Evolutionary conservation across 1,140 invertebrate genomes (phyloP).

Genomic region (Steinernema feltiae): DNA sequence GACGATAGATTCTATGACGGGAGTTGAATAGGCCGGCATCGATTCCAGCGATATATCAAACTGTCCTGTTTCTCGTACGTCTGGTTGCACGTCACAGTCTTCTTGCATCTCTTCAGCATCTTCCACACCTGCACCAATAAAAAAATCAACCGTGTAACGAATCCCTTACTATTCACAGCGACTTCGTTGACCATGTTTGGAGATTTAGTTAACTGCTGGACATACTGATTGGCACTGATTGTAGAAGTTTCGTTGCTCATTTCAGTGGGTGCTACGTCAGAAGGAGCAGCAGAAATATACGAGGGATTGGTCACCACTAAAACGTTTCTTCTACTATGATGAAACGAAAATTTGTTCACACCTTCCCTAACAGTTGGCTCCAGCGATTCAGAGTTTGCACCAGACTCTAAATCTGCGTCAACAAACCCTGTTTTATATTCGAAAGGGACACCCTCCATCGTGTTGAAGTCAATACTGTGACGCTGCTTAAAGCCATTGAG

Average conservation of each 20-base stretch:
- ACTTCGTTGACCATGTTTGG: too few relatives aligned
- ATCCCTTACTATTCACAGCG: too few relatives aligned
- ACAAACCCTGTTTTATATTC: conserved; percentile 21
- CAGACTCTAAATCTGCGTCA: conserved; percentile 12
- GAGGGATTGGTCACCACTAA: background rate
- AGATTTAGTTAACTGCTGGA: background rate
- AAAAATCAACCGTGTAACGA: too few relatives aligned
- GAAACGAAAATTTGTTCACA: too few relatives aligned
- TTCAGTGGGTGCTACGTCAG: background rate
- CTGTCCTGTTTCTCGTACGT: too few relatives aligned
- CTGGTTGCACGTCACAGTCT: too few relatives aligned
- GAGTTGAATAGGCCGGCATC: background rate
- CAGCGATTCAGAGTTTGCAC: background rate
- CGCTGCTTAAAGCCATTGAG: conserved; percentile 34
- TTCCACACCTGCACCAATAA: too few relatives aligned
- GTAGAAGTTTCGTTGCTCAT: background rate
- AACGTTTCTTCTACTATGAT: too few relatives aligned
- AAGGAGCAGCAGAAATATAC: too few relatives aligned
- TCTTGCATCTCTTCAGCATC: too few relatives aligned
- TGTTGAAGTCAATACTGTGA: conserved; percentile 28
- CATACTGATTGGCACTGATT: background rate
- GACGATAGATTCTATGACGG: background rate
- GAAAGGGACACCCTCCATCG: conserved; percentile 25
- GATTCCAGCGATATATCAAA: background rate
- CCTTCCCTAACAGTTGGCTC: background rate